Conservation (phyloP, 2,797 vertebrate species). For the Poeciliopsis turneri region DNA sequence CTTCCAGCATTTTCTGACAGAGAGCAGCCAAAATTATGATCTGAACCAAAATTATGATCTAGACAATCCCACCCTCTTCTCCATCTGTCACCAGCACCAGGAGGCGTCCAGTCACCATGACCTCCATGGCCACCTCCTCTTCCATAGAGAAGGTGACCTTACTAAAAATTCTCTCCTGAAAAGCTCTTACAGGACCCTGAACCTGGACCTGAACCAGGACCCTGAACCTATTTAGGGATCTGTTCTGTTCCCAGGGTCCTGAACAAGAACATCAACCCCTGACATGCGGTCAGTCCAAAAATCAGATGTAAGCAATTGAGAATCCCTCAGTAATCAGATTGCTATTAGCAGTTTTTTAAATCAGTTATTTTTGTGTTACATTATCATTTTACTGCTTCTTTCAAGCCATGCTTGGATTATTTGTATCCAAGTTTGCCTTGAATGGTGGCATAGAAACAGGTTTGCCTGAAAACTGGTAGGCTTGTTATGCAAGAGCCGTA, state of each 20-base stretch:
- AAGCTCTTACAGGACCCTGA: not conserved
- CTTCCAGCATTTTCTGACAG: not conserved
- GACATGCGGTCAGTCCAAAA: not conserved
- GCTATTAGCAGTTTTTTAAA: not conserved
- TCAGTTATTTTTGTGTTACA: not conserved
- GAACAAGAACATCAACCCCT: not conserved
- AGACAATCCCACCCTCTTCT: not conserved
- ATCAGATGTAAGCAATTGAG: not conserved
- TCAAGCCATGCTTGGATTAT: not conserved
- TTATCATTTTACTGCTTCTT: not conserved
- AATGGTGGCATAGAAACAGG: not conserved
- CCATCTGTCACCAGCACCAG: not conserved
- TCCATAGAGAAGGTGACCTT: not conserved
- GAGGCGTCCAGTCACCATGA: not conserved
- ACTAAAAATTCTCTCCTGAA: too few species aligned
- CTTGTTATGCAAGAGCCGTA: constrained; percentile 29
- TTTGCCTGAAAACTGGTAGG: not conserved
- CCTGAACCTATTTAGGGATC: too few species aligned
- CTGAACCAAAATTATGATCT: not conserved
- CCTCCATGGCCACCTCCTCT: not conserved
- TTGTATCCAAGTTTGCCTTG: not conserved
- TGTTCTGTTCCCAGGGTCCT: not conserved
- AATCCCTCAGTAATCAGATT: not conserved
- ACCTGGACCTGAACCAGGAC: too few species aligned
- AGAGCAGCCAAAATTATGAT: not conserved